Evolutionary conservation across 2,888 invertebrate species (phyloP).

Genomic region (Kuschelorhynchus macadamiae): DNA sequence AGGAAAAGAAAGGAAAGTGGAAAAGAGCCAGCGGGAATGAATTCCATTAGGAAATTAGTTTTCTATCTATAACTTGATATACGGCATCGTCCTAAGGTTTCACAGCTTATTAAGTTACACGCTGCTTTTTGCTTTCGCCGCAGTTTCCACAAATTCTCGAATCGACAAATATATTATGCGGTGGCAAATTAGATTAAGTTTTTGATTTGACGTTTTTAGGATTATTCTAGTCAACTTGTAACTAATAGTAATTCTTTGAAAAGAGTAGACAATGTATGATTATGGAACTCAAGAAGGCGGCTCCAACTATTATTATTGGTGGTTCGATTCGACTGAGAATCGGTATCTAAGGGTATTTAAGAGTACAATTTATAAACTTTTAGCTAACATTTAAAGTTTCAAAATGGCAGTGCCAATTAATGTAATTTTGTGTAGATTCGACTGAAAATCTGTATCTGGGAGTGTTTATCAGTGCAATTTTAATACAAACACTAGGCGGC

Average conservation of each 20-base stretch:
- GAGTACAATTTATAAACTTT: too few species aligned
- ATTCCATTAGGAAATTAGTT: conserved; percentile 66
- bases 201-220: conserved; percentile 7
- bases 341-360: too few species aligned
- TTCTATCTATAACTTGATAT: conserved; percentile 64
- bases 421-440: too few species aligned
- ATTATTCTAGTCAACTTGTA: not conserved
- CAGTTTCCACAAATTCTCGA: conserved; percentile 31
- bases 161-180: conserved; percentile 16
- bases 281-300: too few species aligned
- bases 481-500: too few species aligned
- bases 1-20: conserved; percentile 20
- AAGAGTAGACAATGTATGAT: too few species aligned
- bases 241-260: not conserved
- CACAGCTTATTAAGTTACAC: conserved; percentile 56
- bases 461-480: too few species aligned
- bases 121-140: conserved; percentile 46
- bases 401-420: too few species aligned
- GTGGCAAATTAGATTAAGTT: conserved; percentile 22
- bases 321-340: too few species aligned
- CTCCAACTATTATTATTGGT: too few species aligned
- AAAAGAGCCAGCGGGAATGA: conserved; percentile 34
- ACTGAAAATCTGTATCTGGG: too few species aligned
- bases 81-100: conserved; percentile 56
- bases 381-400: too few species aligned